Evolutionary conservation across 2,113 vertebrate species (phyloP).

Genomic region (Chaetops frenatus): DNA sequence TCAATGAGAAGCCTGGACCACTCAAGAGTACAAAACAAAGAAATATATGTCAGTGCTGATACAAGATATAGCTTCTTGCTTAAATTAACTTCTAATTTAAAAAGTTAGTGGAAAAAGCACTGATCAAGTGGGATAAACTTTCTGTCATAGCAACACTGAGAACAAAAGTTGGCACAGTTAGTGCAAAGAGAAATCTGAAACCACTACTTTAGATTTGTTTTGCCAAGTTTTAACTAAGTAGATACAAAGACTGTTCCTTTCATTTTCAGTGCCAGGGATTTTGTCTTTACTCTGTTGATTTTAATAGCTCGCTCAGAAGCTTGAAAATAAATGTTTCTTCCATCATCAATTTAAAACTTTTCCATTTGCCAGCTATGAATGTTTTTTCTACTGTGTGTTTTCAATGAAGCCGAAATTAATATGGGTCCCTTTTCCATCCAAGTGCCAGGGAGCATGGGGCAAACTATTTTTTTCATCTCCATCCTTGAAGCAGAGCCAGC

Average conservation of each 20-base stretch:
- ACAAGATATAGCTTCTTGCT: not conserved
- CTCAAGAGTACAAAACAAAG: not conserved
- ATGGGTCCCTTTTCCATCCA: conserved; percentile 15
- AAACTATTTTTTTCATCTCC: not conserved
- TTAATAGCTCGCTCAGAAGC: conserved; percentile 57
- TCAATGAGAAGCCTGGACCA: not conserved
- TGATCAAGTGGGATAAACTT: not conserved
- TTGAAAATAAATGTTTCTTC: conserved; percentile 56
- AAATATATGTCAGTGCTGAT: not conserved
- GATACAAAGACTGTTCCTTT: conserved; percentile 47
- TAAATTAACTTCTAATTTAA: conserved; percentile 13
- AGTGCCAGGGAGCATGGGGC: not conserved
- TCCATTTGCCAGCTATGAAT: conserved; percentile 22
- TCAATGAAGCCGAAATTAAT: conserved; percentile 54
- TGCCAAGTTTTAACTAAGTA: conserved; percentile 63
- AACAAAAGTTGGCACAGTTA: conserved; percentile 16
- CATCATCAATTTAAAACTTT: conserved; percentile 45
- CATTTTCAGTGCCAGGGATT: conserved; percentile 61
- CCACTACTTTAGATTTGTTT: conserved; percentile 17
- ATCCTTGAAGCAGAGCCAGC: not conserved
- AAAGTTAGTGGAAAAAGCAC: not conserved
- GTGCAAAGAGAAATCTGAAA: conserved; percentile 39
- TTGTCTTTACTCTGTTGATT: conserved; percentile 67
- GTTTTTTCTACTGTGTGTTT: conserved; percentile 2
- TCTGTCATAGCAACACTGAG: not conserved